Evolutionary conservation across 2,113 vertebrate species (phyloP).

Genomic region (Mesitornis unicolor): DNA sequence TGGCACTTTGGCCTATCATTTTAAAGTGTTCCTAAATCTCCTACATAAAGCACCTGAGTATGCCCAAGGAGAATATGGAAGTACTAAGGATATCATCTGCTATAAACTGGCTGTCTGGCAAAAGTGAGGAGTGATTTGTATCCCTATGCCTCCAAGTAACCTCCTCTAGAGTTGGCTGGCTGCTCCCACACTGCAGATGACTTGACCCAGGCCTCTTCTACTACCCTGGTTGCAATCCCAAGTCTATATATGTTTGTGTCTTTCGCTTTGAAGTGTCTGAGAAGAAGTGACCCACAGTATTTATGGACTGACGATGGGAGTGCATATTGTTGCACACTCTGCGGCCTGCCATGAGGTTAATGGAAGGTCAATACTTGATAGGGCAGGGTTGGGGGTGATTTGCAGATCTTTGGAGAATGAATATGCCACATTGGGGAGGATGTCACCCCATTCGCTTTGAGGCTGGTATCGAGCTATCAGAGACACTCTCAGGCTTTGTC

Average conservation of each 20-base stretch:
- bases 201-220: neutral
- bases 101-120: neutral
- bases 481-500: neutral
- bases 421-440: neutral
- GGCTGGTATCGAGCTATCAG: neutral
- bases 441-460: neutral
- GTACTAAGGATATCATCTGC: neutral
- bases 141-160: neutral
- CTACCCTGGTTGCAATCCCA: neutral
- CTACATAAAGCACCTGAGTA: neutral
- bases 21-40: neutral
- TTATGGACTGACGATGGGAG: neutral
- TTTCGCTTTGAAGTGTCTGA: neutral
- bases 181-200: neutral
- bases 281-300: neutral
- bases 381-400: neutral
- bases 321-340: neutral
- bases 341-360: neutral
- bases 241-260: neutral
- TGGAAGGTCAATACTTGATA: neutral
- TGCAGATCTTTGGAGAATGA: neutral
- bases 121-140: neutral
- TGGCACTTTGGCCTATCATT: neutral
- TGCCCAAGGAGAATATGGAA: neutral
- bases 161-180: neutral